Conservation (phyloP, 2,113 vertebrate genomes). For the Etia nguti region DNA sequence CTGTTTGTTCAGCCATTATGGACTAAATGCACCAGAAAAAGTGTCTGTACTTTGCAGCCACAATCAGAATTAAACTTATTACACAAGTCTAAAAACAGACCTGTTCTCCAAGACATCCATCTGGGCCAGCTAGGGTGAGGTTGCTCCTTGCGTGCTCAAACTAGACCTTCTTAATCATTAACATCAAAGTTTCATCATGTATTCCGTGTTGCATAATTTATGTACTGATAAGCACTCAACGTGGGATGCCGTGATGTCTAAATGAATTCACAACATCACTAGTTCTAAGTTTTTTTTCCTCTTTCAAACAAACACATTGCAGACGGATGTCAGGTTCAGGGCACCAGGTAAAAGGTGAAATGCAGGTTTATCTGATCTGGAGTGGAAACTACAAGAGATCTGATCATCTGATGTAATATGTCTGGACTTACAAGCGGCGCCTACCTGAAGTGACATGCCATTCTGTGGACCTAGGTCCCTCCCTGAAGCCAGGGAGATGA, state of each 20-base stretch:
- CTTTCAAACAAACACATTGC: not conserved
- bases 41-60: not conserved
- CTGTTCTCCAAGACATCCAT: constrained; percentile 2
- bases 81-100: constrained; percentile 30
- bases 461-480: constrained; percentile 13
- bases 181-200: constrained; percentile 18
- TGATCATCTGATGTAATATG: constrained; percentile 41
- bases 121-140: not conserved
- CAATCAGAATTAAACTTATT: constrained; percentile 12
- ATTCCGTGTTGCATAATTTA: not conserved
- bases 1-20: constrained; percentile 68
- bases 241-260: not conserved
- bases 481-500: not conserved
- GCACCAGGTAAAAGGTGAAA: constrained; percentile 19
- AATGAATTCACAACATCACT: not conserved
- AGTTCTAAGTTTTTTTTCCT: not conserved
- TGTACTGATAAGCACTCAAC: constrained; percentile 10
- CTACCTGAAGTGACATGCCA: constrained; percentile 25
- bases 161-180: not conserved
- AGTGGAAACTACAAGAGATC: constrained; percentile 23
- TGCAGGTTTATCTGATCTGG: constrained; percentile 39
- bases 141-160: not conserved
- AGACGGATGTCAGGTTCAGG: not conserved
- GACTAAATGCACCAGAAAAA: constrained; percentile 41
- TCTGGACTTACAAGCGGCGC: constrained; percentile 41